phyloP scores from a whole-genome alignment of 92 coral and sea anemone genomes.

The Micromussa lordhowensis region DNA sequence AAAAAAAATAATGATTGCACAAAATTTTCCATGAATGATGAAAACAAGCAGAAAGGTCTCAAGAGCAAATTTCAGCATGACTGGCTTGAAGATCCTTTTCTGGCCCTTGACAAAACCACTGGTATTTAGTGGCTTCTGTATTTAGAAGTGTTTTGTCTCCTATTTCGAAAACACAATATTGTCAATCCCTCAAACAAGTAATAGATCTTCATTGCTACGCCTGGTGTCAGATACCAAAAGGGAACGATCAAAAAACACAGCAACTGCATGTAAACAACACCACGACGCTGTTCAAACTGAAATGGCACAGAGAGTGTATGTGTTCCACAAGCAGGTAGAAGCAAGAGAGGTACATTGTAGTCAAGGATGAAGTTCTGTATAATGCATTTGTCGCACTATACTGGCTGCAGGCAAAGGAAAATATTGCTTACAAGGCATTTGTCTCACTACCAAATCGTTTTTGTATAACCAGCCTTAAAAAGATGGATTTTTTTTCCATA shows the following conservation, averaged over 20 bases:
- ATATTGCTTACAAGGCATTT: constrained; percentile 40
- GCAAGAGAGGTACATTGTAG: constrained; percentile 54
- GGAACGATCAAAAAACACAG: constrained; percentile 42
- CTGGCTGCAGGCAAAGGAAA: constrained; percentile 52
- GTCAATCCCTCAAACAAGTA: constrained; percentile 25
- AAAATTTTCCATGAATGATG: constrained; percentile 25
- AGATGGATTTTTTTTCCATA: constrained; percentile 43
- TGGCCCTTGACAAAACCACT: constrained; percentile 7
- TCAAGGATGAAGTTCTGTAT: constrained; percentile 51
- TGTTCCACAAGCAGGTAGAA: constrained; percentile 46
- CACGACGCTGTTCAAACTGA: constrained; percentile 39
- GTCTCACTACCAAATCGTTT: constrained; percentile 50
- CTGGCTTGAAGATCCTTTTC: constrained; percentile 15
- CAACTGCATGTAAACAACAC: constrained; percentile 31
- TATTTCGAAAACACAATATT: constrained; percentile 18
- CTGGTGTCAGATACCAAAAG: constrained; percentile 34
- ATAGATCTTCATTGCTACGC: constrained; percentile 18
- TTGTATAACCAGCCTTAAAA: constrained; percentile 32
- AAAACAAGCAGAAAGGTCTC: constrained; percentile 27
- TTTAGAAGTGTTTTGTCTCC: constrained; percentile 24
- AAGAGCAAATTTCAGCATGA: constrained; percentile 29
- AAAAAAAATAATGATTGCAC: constrained; percentile 20
- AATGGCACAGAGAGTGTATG: constrained; percentile 50
- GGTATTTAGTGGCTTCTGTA: constrained; percentile 26
- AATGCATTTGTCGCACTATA: constrained; percentile 46